A percentile compares a stretch with the other conserved stretches of the same genome.
Evolutionary conservation across 2,797 vertebrate genomes (phyloP).

Genomic region (Gymnocypris eckloni): DNA sequence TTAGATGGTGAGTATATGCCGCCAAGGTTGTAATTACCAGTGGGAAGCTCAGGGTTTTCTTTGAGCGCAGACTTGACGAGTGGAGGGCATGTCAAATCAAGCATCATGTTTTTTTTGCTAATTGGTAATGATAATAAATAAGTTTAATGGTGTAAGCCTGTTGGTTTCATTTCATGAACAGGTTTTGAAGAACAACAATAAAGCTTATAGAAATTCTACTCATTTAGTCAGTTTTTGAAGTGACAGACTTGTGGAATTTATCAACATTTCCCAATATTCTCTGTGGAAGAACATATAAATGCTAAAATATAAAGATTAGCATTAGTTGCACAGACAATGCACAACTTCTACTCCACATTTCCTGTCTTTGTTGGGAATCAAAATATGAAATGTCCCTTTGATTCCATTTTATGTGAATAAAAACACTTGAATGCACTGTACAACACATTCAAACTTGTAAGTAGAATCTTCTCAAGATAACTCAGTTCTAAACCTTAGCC

Average conservation of each 20-base stretch:
- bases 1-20: constrained; percentile 23
- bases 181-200: not conserved
- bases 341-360: not conserved
- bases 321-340: not conserved
- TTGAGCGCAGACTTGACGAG: not conserved
- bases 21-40: not conserved
- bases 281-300: not conserved
- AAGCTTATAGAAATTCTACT: not conserved
- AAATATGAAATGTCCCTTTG: not conserved
- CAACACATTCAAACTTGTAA: not conserved
- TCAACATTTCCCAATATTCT: not conserved
- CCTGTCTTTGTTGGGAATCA: not conserved
- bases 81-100: not conserved
- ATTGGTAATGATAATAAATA: not conserved
- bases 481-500: not conserved
- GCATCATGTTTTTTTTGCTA: not conserved
- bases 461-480: not conserved
- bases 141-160: not conserved
- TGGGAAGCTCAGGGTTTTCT: not conserved
- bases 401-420: not conserved
- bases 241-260: not conserved
- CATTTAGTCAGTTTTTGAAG: not conserved
- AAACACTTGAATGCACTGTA: not conserved
- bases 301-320: not conserved
- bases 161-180: not conserved